Percentiles rank a stretch among this genome's conserved stretches.
Evolutionary conservation across 2,113 vertebrate genomes (phyloP).

Genomic region (Meleagris gallopavo): DNA sequence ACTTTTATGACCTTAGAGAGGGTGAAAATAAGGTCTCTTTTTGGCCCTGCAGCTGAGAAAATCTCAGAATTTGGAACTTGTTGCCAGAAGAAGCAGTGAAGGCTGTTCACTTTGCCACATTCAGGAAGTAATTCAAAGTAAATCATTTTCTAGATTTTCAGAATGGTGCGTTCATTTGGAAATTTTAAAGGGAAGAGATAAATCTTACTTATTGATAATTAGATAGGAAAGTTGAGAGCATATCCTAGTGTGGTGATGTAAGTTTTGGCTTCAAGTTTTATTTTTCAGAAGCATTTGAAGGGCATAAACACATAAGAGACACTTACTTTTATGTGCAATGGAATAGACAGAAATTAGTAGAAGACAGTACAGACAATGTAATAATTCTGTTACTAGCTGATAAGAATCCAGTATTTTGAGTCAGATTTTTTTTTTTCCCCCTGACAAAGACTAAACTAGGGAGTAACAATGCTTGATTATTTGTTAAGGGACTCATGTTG

Average conservation of each 20-base stretch:
- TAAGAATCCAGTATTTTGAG: not conserved
- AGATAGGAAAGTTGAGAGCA: not conserved
- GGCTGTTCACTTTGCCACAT: not conserved
- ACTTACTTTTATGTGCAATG: not conserved
- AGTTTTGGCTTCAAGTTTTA: not conserved
- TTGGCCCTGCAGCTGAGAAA: not conserved
- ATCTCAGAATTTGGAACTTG: not conserved
- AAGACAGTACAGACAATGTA: not conserved
- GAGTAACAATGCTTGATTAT: not conserved
- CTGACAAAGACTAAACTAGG: not conserved
- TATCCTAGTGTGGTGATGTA: not conserved
- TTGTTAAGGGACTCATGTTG: not conserved
- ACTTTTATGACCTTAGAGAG: not conserved
- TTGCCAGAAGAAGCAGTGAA: not conserved
- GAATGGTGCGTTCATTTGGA: not conserved
- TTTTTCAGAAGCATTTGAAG: not conserved
- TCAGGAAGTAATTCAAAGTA: not conserved
- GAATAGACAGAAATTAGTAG: not conserved
- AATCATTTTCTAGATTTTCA: not conserved
- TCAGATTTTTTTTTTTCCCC: rapidly evolving
- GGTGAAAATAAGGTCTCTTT: not conserved
- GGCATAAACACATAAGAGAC: not conserved
- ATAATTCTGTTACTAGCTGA: not conserved
- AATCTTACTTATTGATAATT: not conserved
- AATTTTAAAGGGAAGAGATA: not conserved